Percentiles rank a stretch among this genome's conserved stretches.
Evolutionary conservation across 2,888 invertebrate genomes (phyloP).

Genomic region (Ophioninae sp.): DNA sequence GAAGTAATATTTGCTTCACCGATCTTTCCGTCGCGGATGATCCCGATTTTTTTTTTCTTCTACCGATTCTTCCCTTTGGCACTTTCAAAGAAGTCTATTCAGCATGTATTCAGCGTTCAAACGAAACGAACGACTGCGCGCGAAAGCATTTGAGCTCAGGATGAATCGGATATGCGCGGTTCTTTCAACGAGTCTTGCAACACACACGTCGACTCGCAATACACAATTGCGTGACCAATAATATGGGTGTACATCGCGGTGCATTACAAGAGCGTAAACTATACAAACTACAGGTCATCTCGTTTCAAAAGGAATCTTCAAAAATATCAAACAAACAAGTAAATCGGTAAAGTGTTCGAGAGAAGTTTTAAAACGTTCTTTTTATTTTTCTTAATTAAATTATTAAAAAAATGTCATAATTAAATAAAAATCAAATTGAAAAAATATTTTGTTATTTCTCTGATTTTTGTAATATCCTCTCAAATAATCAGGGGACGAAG

Average conservation of each 20-base stretch:
- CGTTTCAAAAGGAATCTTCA: background rate
- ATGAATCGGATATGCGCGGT: slow-evolving; percentile 66
- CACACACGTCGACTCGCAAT: slow-evolving; percentile 12
- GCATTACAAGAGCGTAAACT: background rate
- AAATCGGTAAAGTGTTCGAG: background rate
- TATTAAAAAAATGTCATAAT: no score
- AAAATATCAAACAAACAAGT: background rate
- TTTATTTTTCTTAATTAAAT: background rate
- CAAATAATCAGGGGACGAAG: no score
- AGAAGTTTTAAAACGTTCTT: background rate
- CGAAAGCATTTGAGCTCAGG: slow-evolving; percentile 31
- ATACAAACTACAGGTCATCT: background rate
- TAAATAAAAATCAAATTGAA: no score
- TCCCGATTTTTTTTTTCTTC: background rate
- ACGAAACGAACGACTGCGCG: slow-evolving; percentile 57
- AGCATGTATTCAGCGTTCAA: background rate
- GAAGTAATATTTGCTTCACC: no score
- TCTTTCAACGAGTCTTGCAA: slow-evolving; percentile 60
- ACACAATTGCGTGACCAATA: slow-evolving; percentile 23
- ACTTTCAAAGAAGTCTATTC: background rate
- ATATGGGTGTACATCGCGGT: slow-evolving; percentile 9
- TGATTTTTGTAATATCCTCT: no score
- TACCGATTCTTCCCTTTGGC: background rate
- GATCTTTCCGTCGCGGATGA: background rate
- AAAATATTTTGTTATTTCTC: no score